phyloP scores from a whole-genome alignment of 2,797 vertebrate species.

The Loris lydekkerianus region DNA sequence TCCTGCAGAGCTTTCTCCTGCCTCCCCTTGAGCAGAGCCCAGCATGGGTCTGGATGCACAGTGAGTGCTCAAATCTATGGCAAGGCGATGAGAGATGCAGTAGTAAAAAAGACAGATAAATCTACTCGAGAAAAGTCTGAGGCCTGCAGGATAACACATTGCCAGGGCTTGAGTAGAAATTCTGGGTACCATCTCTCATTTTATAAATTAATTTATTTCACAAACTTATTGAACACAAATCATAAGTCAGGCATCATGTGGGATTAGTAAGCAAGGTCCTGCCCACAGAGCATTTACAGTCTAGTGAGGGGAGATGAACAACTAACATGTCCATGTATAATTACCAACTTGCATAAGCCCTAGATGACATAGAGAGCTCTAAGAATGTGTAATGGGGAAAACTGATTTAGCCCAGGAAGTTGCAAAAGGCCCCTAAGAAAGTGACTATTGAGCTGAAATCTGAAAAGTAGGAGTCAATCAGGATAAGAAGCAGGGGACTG shows the following conservation, averaged over 20 bases:
- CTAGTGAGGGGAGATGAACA: conserved; percentile 36
- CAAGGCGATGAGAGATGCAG: background rate
- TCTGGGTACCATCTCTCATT: background rate
- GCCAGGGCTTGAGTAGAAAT: background rate
- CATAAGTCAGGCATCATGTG: background rate
- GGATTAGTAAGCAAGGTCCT: conserved; percentile 45
- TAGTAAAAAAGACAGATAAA: conserved; percentile 14
- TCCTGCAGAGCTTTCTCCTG: background rate
- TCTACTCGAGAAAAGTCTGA: conserved; percentile 17
- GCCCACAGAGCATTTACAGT: conserved; percentile 26
- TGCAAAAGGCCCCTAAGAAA: background rate
- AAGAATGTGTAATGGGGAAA: conserved; percentile 23
- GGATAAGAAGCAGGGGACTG: background rate
- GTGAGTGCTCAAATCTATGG: background rate
- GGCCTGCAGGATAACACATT: background rate
- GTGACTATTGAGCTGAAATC: conserved; percentile 35
- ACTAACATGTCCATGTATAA: conserved; percentile 32
- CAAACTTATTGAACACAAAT: conserved; percentile 34
- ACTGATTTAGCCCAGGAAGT: background rate
- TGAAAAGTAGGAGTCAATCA: conserved; percentile 18
- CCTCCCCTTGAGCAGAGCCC: background rate
- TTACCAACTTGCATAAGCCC: background rate
- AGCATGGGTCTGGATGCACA: background rate
- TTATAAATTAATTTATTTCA: conserved; percentile 58
- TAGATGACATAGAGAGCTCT: background rate